A percentile compares a stretch with the other conserved stretches of the same genome.
Conservation (phyloP, 2,113 vertebrate species). For the Anolis carolinensis region DNA sequence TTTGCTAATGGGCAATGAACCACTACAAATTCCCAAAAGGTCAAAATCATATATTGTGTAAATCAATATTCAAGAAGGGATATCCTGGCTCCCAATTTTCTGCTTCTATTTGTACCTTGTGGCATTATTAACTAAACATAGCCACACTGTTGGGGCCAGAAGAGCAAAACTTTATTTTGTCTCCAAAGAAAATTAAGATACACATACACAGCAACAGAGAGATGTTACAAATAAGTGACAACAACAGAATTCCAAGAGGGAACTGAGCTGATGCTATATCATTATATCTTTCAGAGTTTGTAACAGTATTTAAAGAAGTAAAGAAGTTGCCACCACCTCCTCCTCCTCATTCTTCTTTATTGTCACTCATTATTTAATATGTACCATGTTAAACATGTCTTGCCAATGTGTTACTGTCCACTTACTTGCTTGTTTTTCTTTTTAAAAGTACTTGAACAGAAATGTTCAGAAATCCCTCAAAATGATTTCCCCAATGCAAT, state of each 20-base stretch:
- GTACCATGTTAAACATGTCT: no score
- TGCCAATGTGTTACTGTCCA: no score
- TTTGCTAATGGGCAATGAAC: constrained; percentile 52
- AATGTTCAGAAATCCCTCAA: no score
- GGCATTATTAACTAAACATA: neutral
- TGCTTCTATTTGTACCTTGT: neutral
- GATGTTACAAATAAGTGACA: neutral
- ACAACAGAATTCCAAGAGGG: neutral
- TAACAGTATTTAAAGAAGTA: neutral
- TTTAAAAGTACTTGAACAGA: no score
- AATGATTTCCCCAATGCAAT: no score
- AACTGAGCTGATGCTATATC: neutral
- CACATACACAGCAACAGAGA: neutral
- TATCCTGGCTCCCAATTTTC: constrained; percentile 39
- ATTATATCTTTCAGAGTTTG: neutral
- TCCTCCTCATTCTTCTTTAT: neutral
- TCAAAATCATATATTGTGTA: constrained; percentile 42
- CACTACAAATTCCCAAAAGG: constrained; percentile 48
- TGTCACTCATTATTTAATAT: neutral
- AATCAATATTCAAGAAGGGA: constrained; percentile 47
- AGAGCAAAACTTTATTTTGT: neutral
- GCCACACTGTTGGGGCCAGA: neutral
- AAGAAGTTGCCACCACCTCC: neutral
- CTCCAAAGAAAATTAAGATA: constrained; percentile 1
- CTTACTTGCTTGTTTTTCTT: no score